Conservation (phyloP, 2,113 vertebrate species). For the Tauraco erythrolophus region DNA sequence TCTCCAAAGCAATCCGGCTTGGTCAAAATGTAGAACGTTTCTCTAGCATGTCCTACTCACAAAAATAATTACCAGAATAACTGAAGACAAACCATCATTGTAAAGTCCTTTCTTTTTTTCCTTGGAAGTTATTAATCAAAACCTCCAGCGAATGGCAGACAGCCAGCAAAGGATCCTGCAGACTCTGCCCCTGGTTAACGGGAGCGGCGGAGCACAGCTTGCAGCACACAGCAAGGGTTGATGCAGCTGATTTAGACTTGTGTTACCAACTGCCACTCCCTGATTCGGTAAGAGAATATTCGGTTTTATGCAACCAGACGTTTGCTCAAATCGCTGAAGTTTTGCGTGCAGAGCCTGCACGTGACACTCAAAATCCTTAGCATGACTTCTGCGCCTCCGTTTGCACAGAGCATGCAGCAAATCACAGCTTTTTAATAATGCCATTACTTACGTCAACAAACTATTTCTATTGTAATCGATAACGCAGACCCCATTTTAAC, state of each 20-base stretch:
- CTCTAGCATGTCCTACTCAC: neutral
- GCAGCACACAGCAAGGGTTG: neutral
- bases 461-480: neutral
- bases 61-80: conserved; percentile 38
- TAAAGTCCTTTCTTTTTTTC: conserved; percentile 17
- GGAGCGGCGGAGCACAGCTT: neutral
- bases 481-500: neutral
- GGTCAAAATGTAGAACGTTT: conserved; percentile 14
- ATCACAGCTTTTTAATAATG: neutral
- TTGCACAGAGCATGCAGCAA: neutral
- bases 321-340: neutral
- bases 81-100: conserved; percentile 10
- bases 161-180: neutral
- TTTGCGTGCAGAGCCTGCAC: neutral
- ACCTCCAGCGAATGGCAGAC: neutral
- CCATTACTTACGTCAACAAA: neutral
- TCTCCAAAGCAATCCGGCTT: neutral
- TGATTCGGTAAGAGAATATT: neutral
- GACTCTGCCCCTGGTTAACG: neutral
- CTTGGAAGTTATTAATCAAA: conserved; percentile 33
- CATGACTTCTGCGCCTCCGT: fast-evolving
- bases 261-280: neutral
- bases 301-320: neutral
- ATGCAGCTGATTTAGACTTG: neutral
- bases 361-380: neutral